A percentile compares a stretch with the other conserved stretches of the same genome.
Evolutionary conservation across 2,888 invertebrate species (phyloP).

Genomic region (Nymphalis polychloros): DNA sequence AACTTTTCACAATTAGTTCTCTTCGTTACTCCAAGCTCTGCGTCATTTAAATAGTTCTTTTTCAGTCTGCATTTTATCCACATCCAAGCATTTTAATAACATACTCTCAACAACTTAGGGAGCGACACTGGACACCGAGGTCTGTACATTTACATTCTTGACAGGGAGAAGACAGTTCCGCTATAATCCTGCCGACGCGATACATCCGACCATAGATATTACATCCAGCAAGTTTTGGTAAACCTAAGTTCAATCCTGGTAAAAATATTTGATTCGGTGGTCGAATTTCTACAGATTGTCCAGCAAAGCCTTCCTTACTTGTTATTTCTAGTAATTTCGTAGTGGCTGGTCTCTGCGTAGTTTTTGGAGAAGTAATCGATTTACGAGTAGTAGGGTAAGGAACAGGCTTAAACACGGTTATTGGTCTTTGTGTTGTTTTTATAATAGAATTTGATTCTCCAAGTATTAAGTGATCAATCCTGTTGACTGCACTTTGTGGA

Average conservation of each 20-base stretch:
- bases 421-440: slow-evolving; percentile 53
- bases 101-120: slow-evolving; percentile 77
- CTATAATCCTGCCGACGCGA: slow-evolving; percentile 89
- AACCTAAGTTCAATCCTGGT: slow-evolving; percentile 70
- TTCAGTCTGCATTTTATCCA: slow-evolving; percentile 4
- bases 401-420: slow-evolving; percentile 42
- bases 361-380: slow-evolving; percentile 32
- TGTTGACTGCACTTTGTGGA: slow-evolving; percentile 57
- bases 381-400: slow-evolving; percentile 39
- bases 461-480: slow-evolving; percentile 72
- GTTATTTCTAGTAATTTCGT: slow-evolving; percentile 43
- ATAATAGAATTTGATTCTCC: slow-evolving; percentile 72
- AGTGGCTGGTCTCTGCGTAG: slow-evolving; percentile 42
- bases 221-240: slow-evolving; percentile 91
- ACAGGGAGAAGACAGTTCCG: slow-evolving; percentile 91
- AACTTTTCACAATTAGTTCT: not conserved
- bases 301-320: slow-evolving; percentile 43
- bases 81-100: slow-evolving; percentile 12
- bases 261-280: slow-evolving; percentile 45
- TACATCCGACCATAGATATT: slow-evolving; percentile 96
- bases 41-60: not conserved
- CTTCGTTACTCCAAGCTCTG: slow-evolving; percentile 26
- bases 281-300: slow-evolving; percentile 45
- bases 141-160: slow-evolving; percentile 93
- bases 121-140: slow-evolving; percentile 90